phyloP scores from a whole-genome alignment of 2,797 vertebrate genomes.

The Crocidura indochinensis region DNA sequence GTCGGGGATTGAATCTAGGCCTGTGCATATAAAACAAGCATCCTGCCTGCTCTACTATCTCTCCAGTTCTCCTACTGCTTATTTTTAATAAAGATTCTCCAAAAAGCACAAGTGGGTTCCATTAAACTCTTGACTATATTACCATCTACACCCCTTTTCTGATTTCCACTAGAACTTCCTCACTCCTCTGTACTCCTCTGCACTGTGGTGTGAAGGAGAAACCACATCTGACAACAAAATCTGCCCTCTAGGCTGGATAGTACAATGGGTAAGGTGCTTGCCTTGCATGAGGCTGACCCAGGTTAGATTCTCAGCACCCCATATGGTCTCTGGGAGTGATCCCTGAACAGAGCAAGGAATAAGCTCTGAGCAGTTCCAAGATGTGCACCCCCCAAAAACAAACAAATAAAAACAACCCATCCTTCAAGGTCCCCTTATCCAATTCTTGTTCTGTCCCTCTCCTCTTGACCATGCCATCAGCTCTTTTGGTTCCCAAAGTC shows the following conservation, averaged over 20 bases:
- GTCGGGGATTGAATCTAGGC: too few species aligned
- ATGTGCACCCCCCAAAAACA: too few species aligned
- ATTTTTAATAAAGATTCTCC: slow-evolving; percentile 49
- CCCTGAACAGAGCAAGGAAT: too few species aligned
- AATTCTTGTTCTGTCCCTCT: not conserved
- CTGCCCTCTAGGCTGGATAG: not conserved
- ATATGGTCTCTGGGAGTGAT: too few species aligned
- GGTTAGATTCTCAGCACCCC: too few species aligned
- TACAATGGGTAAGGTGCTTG: too few species aligned
- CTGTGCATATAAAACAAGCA: too few species aligned
- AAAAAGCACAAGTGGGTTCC: slow-evolving; percentile 10
- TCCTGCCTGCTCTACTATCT: too few species aligned
- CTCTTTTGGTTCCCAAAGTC: not conserved
- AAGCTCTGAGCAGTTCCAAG: too few species aligned
- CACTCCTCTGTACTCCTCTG: not conserved
- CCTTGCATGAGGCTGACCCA: too few species aligned
- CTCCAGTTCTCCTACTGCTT: not conserved
- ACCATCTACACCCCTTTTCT: slow-evolving; percentile 62
- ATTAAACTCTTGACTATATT: slow-evolving; percentile 30
- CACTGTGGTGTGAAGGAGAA: too few species aligned
- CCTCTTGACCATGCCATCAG: not conserved
- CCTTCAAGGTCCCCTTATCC: slow-evolving; percentile 9
- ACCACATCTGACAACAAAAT: not conserved
- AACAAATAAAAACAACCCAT: not conserved
- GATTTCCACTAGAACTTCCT: slow-evolving; percentile 53